phyloP scores from a whole-genome alignment of 1,140 invertebrate species.

The Psix sp. region DNA sequence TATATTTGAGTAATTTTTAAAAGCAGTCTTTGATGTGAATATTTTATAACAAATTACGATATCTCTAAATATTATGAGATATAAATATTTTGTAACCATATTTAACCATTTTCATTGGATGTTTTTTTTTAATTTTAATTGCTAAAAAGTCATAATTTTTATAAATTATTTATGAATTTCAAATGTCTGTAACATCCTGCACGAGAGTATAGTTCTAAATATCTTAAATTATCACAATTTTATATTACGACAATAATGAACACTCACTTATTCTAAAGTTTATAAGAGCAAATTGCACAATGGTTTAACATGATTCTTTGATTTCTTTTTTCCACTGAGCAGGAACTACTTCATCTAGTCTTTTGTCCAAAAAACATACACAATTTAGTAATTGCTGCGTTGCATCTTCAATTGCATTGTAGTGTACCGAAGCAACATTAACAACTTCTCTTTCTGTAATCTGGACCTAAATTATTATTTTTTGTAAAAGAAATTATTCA shows the following conservation, averaged over 20 bases:
- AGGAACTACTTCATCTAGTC: slow-evolving; percentile 67
- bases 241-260: slow-evolving; percentile 47
- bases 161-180: not conserved
- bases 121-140: no score
- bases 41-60: no score
- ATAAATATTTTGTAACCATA: no score
- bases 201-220: no score
- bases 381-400: slow-evolving; percentile 63
- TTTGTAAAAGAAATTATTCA: not conserved
- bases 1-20: no score
- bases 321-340: slow-evolving; percentile 66
- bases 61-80: no score
- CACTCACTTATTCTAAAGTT: slow-evolving; percentile 40
- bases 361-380: slow-evolving; percentile 67
- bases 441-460: slow-evolving; percentile 57
- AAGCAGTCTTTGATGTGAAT: no score
- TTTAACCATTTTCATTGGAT: no score
- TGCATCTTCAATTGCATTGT: slow-evolving; percentile 63
- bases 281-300: slow-evolving; percentile 11
- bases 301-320: slow-evolving; percentile 25
- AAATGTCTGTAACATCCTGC: no score
- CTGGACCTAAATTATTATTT: slow-evolving; percentile 52
- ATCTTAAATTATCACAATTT: slow-evolving; percentile 56
- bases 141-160: not conserved
- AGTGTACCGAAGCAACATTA: slow-evolving; percentile 53